Conservation (phyloP, 2,113 vertebrate species). For the Steatornis caripensis region DNA sequence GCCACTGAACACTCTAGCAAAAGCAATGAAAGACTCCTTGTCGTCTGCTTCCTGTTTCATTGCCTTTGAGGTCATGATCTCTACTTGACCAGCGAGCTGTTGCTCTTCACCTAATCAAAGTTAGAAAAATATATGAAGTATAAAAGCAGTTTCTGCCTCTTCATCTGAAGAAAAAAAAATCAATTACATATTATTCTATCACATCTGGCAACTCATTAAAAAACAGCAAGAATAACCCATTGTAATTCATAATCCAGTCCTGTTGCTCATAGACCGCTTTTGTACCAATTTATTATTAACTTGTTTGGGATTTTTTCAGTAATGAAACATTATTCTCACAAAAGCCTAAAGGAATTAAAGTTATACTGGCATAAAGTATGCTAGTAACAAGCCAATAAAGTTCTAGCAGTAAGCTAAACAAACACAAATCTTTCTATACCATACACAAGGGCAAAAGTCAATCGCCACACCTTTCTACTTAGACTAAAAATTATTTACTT, state of each 20-base stretch:
- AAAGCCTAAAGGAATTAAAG: not conserved
- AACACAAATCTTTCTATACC: not conserved
- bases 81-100: slow-evolving; percentile 30
- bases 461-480: not conserved
- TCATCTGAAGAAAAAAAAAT: not conserved
- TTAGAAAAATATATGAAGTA: not conserved
- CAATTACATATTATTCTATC: not conserved
- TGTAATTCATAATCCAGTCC: not conserved
- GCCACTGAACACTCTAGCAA: slow-evolving; percentile 93
- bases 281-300: not conserved
- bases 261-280: not conserved
- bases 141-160: not conserved
- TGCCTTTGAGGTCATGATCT: slow-evolving; percentile 38
- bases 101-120: slow-evolving; percentile 63
- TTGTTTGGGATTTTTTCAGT: not conserved
- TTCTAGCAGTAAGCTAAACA: not conserved
- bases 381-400: not conserved
- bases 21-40: slow-evolving; percentile 87
- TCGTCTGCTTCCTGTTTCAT: slow-evolving; percentile 54
- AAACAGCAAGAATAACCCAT: not conserved
- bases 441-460: not conserved
- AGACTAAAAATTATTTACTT: not conserved
- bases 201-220: not conserved
- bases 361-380: not conserved
- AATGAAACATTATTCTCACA: not conserved